phyloP scores from a whole-genome alignment of 2,888 invertebrate genomes.

The Ennomos fuscantarius region DNA sequence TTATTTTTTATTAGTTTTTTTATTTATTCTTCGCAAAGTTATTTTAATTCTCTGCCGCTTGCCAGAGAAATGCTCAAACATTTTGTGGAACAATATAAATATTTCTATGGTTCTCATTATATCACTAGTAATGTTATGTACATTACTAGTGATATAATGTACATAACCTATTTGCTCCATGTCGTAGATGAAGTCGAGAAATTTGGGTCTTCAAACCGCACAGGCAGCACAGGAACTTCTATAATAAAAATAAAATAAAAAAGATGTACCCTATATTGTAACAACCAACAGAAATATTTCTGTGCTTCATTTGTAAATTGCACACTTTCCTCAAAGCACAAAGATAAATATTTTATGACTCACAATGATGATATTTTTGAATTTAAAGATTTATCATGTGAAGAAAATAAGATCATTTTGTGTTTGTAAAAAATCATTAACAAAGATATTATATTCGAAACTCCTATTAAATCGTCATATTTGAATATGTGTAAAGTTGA shows the following conservation, averaged over 20 bases:
- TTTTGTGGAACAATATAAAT: slow-evolving; percentile 16
- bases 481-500: slow-evolving; percentile 27
- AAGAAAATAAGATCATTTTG: slow-evolving; percentile 2
- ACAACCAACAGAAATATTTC: slow-evolving; percentile 12
- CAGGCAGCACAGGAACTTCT: too few relatives aligned
- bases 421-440: slow-evolving; percentile 5
- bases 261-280: slow-evolving; percentile 8
- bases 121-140: slow-evolving; percentile 20
- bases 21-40: background rate
- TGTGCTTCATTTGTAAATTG: slow-evolving; percentile 16
- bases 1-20: too few relatives aligned
- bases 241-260: slow-evolving; percentile 18
- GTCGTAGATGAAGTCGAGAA: background rate
- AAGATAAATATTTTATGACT: slow-evolving; percentile 28
- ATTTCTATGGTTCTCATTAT: slow-evolving; percentile 12
- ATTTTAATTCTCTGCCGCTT: slow-evolving; percentile 3
- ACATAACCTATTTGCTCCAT: slow-evolving; percentile 11
- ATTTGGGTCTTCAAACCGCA: slow-evolving; percentile 10
- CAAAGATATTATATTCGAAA: slow-evolving; percentile 1
- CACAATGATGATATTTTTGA: slow-evolving; percentile 24
- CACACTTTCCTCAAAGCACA: slow-evolving; percentile 10
- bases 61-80: slow-evolving; percentile 8
- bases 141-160: too few relatives aligned
- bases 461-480: slow-evolving; percentile 22
- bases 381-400: background rate